Base-by-base conservation (phyloP, 2,113 vertebrate genomes). In the Eupsittula cactorum region DNA sequence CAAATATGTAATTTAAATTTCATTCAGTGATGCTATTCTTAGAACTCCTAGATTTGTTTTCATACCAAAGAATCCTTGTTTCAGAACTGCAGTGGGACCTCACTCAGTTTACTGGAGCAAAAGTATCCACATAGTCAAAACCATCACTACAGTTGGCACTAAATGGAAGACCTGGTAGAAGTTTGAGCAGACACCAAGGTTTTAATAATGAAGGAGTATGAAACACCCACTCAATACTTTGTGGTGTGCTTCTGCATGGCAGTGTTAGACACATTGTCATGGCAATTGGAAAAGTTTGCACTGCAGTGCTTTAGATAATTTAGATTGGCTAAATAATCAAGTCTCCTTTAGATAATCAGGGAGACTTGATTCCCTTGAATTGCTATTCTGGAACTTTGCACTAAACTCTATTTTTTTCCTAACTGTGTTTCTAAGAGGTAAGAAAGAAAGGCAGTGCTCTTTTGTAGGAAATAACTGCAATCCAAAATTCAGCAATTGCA, bases 181-280 rank as follows among this genome's bases (percentile, higher is more conserved):
- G 52, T 77, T 47, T 88, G 64, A 83, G 57, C 47, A 86, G 63
- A 92, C 50, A 67, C 57, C 33, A 77, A 47, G 13, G 24, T 88
- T 88, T 90, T 88, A 78, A 88, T 57, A 91, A 94, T 25, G 16
- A 76, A 73, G 23, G 27, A 88, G 67, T 31, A 55, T 1, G 31
- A 82, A 96, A 94, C 94, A 52, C 90, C 75, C 78, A 83, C 93
- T 88, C 88, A 87, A 44, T 28, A 78, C 29, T 50, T 81, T 80
- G 52, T 85, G 57, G 29, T 53, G 39, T 55, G 27, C 31, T 95
- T 91, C 81, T 81, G 52, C 55, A 60, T 44, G 73, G 49, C 52
- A 52, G 33, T 44, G 91, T 75, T 50, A 78, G 78, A 81, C 65
- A 79, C 67, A 93, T 82, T 92, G 86, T 91, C 57, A 84, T 69